Evolutionary conservation across 2,113 vertebrate genomes (phyloP).

Genomic region (Anser brachyrhynchus): DNA sequence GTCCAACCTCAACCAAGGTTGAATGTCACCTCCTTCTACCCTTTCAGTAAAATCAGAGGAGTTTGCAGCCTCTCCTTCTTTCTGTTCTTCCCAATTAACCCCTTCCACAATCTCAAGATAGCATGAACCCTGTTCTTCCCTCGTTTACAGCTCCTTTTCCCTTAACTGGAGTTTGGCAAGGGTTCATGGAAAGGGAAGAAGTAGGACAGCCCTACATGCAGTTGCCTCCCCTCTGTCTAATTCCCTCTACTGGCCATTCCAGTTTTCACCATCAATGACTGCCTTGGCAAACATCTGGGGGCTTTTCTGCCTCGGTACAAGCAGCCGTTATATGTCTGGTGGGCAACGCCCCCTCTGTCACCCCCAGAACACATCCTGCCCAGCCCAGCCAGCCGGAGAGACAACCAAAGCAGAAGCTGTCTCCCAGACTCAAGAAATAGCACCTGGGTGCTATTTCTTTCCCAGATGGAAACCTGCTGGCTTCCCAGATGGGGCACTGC

Average conservation of each 20-base stretch:
- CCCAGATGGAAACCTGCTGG: background rate
- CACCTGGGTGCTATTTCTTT: background rate
- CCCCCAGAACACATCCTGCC: background rate
- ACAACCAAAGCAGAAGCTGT: background rate
- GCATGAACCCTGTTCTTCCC: background rate
- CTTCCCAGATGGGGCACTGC: background rate
- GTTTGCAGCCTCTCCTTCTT: background rate
- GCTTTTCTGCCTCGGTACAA: background rate
- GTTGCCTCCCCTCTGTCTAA: background rate
- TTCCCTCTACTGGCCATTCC: background rate
- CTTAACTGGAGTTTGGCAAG: background rate
- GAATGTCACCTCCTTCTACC: background rate
- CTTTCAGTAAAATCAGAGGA: background rate
- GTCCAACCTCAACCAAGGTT: background rate
- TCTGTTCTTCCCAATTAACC: background rate
- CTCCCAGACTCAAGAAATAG: background rate
- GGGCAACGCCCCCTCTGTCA: background rate
- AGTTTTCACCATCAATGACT: background rate
- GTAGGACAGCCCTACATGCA: background rate
- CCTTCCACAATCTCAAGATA: background rate
- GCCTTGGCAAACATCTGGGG: background rate
- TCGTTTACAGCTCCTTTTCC: background rate
- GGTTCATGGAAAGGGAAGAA: background rate
- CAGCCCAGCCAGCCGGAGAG: background rate
- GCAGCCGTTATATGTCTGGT: background rate